Percentiles rank a stretch among this genome's conserved stretches.
phyloP scores from a whole-genome alignment of 2,797 vertebrate species.

The Poliocrania exsul region DNA sequence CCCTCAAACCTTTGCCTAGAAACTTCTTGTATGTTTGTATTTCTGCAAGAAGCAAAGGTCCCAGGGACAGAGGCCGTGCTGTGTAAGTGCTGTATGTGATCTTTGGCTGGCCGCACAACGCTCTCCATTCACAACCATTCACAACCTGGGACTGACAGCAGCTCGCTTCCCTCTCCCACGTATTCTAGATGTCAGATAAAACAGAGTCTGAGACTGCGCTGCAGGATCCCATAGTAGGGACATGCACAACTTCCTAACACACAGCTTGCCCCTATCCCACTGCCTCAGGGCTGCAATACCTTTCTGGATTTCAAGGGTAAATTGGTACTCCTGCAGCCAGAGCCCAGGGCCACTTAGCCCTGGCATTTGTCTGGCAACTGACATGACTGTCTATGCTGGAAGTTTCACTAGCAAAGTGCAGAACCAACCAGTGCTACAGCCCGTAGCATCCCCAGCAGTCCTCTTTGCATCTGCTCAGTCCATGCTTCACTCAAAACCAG shows the following conservation, averaged over 20 bases:
- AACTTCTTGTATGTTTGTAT: not conserved
- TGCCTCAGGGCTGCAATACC: not conserved
- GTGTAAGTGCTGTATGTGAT: not conserved
- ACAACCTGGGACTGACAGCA: not conserved
- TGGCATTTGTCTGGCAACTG: not conserved
- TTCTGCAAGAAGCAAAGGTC: not conserved
- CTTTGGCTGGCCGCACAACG: conserved; percentile 20
- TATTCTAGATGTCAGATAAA: not conserved
- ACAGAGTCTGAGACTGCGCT: not conserved
- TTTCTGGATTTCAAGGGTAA: not conserved
- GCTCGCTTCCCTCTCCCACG: not conserved
- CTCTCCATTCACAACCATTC: conserved; percentile 35
- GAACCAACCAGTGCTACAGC: not conserved
- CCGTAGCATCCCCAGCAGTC: not conserved
- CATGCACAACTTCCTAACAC: not conserved
- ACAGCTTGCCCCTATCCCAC: not conserved
- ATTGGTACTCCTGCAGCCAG: not conserved
- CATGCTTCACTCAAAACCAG: not conserved
- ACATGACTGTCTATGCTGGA: not conserved
- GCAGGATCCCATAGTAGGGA: not conserved
- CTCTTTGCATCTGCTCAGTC: not conserved
- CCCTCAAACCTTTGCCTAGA: not conserved
- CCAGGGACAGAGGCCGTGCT: conserved; percentile 15
- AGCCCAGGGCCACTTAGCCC: not conserved
- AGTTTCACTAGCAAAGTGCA: not conserved